phyloP scores from a whole-genome alignment of 1,140 invertebrate species.

The Conus ventricosus region DNA sequence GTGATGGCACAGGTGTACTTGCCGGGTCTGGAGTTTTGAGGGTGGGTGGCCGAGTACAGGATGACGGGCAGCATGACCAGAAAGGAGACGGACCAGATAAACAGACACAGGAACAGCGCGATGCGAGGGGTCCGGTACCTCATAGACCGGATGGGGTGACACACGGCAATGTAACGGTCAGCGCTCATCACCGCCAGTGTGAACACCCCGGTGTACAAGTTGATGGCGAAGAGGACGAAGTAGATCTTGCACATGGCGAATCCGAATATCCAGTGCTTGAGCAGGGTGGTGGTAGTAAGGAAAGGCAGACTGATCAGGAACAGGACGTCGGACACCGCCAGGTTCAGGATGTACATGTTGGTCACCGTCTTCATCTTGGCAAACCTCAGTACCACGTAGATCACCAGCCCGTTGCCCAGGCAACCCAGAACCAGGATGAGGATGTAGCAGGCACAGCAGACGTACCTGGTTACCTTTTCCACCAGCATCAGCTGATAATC shows the following conservation, averaged over 20 bases:
- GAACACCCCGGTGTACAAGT: constrained; percentile 95
- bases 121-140: constrained; percentile 76
- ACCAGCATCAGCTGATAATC: neutral
- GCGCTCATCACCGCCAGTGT: constrained; percentile 96
- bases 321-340: constrained; percentile 96
- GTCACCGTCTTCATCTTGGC: constrained; percentile 99
- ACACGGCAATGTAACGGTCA: constrained; percentile 97
- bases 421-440: constrained; percentile 92
- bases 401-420: constrained; percentile 94
- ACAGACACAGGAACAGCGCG: constrained; percentile 71
- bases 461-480: neutral
- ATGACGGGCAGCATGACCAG: constrained; percentile 88
- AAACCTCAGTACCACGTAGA: constrained; percentile 90
- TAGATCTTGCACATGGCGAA: constrained; percentile 90
- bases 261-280: constrained; percentile 93
- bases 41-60: constrained; percentile 85
- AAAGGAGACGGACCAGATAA: constrained; percentile 76
- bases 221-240: constrained; percentile 93
- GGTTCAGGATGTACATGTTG: constrained; percentile 96
- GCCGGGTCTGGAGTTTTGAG: constrained; percentile 48
- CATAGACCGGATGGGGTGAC: constrained; percentile 93
- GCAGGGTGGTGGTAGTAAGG: constrained; percentile 89
- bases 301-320: constrained; percentile 96
- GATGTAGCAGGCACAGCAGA: constrained; percentile 60
- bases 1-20: constrained; percentile 63